phyloP scores from a whole-genome alignment of 2,113 vertebrate species.

The Hydropotes inermis region DNA sequence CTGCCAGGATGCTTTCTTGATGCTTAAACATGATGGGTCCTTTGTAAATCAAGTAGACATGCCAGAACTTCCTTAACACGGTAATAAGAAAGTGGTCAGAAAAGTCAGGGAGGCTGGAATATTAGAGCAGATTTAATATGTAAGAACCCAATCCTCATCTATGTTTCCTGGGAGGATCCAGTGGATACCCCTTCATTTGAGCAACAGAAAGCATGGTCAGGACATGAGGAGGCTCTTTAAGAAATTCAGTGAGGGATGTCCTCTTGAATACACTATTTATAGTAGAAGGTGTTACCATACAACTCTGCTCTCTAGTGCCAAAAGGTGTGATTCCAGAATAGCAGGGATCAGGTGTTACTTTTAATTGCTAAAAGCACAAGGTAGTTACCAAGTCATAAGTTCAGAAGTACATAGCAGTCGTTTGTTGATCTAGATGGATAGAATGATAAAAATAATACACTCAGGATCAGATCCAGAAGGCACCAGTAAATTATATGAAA shows the following conservation, averaged over 20 bases:
- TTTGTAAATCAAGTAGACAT: background rate
- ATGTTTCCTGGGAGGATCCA: background rate
- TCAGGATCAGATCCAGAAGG: background rate
- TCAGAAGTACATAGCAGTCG: background rate
- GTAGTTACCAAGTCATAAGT: background rate
- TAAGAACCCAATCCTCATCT: background rate
- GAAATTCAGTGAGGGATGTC: background rate
- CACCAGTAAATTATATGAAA: background rate
- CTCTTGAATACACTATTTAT: background rate
- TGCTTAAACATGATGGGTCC: background rate
- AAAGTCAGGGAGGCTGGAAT: background rate
- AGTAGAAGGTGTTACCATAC: background rate
- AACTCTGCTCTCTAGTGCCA: background rate
- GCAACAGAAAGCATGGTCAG: background rate
- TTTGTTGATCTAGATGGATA: background rate
- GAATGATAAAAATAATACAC: background rate
- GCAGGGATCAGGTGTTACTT: background rate
- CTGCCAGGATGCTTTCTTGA: background rate
- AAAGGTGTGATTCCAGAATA: background rate
- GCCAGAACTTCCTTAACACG: background rate
- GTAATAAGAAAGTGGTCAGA: background rate
- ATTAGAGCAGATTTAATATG: background rate
- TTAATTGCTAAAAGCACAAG: background rate
- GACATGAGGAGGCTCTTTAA: background rate
- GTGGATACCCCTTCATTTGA: background rate